phyloP scores from a whole-genome alignment of 2,888 invertebrate genomes.

The Drosophila sordidapex region DNA sequence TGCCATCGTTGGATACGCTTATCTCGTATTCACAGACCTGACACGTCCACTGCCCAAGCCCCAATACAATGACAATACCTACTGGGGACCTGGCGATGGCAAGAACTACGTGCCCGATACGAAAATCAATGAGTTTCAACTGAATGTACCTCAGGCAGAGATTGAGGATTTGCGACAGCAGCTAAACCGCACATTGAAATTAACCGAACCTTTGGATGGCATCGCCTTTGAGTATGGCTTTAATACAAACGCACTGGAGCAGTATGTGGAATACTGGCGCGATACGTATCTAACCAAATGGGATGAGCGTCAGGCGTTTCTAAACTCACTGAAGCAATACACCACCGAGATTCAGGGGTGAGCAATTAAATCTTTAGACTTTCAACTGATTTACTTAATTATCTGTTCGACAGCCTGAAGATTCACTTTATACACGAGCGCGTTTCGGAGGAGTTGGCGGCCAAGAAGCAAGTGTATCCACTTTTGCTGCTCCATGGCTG shows the following conservation, averaged over 20 bases:
- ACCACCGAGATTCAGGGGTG: conserved; percentile 90
- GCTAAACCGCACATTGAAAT: conserved; percentile 86
- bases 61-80: conserved; percentile 77
- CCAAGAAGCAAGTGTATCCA: conserved; percentile 86
- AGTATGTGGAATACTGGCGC: conserved; percentile 91
- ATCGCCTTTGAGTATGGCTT: conserved; percentile 92
- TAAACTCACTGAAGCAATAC: conserved; percentile 91
- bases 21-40: conserved; percentile 68
- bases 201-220: conserved; percentile 88
- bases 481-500: conserved; percentile 93
- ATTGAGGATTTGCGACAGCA: conserved; percentile 87
- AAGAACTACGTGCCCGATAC: conserved; percentile 77
- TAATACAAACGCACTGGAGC: conserved; percentile 88
- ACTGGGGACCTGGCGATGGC: conserved; percentile 83
- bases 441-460: conserved; percentile 85
- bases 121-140: conserved; percentile 72
- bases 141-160: conserved; percentile 66
- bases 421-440: conserved; percentile 90
- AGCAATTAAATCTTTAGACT: conserved; percentile 19
- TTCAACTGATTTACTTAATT: background rate
- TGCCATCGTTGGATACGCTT: conserved; percentile 66
- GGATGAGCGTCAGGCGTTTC: conserved; percentile 87
- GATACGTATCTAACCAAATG: conserved; percentile 89
- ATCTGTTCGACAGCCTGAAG: conserved; percentile 80
- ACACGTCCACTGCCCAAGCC: conserved; percentile 81